Evolutionary conservation across 2,888 invertebrate genomes (phyloP), one percentile per base, ranked within the genome.

Genomic region (Euplagia quadripunctaria): DNA sequence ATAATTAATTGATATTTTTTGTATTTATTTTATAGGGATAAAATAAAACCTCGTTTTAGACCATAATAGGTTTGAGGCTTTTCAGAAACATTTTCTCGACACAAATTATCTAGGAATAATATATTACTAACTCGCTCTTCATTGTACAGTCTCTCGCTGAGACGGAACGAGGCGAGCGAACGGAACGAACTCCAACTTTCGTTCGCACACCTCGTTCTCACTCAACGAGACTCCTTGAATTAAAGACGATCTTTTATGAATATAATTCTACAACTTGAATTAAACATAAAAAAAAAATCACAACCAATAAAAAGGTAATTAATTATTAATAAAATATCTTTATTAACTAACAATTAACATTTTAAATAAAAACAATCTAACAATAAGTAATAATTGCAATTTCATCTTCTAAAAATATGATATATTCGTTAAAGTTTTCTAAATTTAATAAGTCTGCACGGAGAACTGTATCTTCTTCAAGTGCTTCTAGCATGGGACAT

Each of bases 401-500:
- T 17, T 68, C n/a, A 42, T 68, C 55, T 58, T 58, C 4, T 11
- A 68, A n/a, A 17, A 58, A 5, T 43, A 68, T 43, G 8, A 68
- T n/a, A 43, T 58, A 68, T 42, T 68, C 55, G 42, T 43, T 68
- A 20, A 20, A 20, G 12, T 61, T 20, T 58, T 66, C 49, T 64
- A 16, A 70, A 42, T 41, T 49, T 14, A 31, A 61, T 14, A 31
- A 61, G 14, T 61, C 31, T 2, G 31, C 1, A 61, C 61, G 31
- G 20, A 31, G 14, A 61, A 61, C 2, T 9, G 12, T 42, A 67
- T 42, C 52, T 17, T 42, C 52, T 41, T 42, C 16, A 0, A 11
- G 17, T n/a, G 8, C 43, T 55, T n/a, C 42, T 42, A 55, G 55
- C 17, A 43, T 9, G 8, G 41, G 51, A 70, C 76, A 82, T 75